These are phyloP conservation scores for Rhimphoctona megacephalus DNA, from an alignment of 2,888 invertebrate species.

Conservation along the genomic window DNA sequence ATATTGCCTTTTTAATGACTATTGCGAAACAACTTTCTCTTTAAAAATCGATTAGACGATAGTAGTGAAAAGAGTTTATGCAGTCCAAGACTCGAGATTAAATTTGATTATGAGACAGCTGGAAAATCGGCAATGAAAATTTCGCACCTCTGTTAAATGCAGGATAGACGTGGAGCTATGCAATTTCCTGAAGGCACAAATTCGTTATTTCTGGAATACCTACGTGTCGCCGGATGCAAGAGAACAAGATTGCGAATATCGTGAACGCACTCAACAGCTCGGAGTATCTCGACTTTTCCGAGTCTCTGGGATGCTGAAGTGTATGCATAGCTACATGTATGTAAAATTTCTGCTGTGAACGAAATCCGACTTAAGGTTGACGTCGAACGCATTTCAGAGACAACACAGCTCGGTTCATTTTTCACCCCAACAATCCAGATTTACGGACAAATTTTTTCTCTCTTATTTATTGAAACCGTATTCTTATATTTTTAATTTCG, in stretches of 20 bases:
- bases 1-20: no score
- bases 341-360: conserved; percentile 42
- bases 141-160: not conserved
- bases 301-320: conserved; percentile 29
- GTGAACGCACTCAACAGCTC: conserved; percentile 6
- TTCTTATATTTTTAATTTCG: no score
- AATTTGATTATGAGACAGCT: not conserved
- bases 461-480: not conserved
- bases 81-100: not conserved
- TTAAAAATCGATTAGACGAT: not conserved
- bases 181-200: conserved; percentile 56
- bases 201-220: conserved; percentile 49
- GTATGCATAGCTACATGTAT: conserved; percentile 11
- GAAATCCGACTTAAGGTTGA: conserved; percentile 29
- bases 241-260: conserved; percentile 53
- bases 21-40: not conserved
- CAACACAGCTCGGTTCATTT: conserved; percentile 21
- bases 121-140: conserved; percentile 6
- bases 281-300: conserved; percentile 28
- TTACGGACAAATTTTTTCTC: not conserved
- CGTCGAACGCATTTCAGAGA: conserved; percentile 39
- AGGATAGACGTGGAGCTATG: conserved; percentile 33
- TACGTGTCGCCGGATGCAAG: conserved; percentile 24
- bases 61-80: not conserved
- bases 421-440: not conserved